Base-by-base conservation (phyloP, 2,797 vertebrate species). In the Myiothlypis coronata region DNA sequence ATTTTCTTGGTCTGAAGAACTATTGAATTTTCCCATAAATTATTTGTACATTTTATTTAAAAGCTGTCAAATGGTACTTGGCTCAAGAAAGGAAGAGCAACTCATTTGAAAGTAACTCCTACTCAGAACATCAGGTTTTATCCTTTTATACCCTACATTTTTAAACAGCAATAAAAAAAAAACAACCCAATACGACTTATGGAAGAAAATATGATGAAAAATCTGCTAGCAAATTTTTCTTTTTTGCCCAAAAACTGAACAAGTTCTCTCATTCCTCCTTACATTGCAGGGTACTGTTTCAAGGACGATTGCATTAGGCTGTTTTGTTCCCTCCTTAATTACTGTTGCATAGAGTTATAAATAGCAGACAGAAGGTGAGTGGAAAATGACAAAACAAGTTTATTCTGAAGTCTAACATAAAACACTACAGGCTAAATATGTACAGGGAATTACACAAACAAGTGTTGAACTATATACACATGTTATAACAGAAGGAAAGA, bases 341-440 rank as follows among this genome's bases (percentile, higher is more conserved):
- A 76, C 94, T 95, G 87, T 84, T 96, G 79, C 74, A 46, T 79
- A 87, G 17, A 94, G 94, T 94, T 96, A 97, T 93, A 96, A 96
- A 97, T 95, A 97, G 95, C 79, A 93, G 96, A 97, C 96, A 97
- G 96, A 97, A 97, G 96, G 96, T 97, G 91, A 96, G 96, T 17
- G 2, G 95, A 96, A 96, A 95, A 96, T 95, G 96, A 96, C 96
- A 97, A 96, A 96, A 97, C 96, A 97, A 95, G 94, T 96, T 97
- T 97, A 94, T 97, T 96, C 93, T 93, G 70, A 96, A 94, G 91
- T 94, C 96, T 96, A 96, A 97, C 96, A 94, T 95, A 96, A 96
- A 97, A 50, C 91, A 97, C 96, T 97, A 95, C 94, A 76, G 96
- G 96, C 93, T 96, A 96, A 96, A 97, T 96, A 94, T 74, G 95